Base-by-base conservation (phyloP, 37 sponge, comb jelly and placozoan genomes). In the Cladorhizidae sp. region DNA sequence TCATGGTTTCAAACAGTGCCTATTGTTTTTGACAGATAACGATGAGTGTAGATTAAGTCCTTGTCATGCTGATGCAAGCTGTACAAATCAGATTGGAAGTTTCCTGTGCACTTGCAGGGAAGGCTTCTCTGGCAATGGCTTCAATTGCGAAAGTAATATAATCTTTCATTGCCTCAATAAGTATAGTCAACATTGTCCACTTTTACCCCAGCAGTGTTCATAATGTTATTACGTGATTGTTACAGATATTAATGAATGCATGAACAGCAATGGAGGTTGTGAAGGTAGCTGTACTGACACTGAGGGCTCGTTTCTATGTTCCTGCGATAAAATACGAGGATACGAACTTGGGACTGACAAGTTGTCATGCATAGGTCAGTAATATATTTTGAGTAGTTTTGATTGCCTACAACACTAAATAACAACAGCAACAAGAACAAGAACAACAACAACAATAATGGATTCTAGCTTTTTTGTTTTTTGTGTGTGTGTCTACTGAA, bases 241-340 rank as follows among this genome's bases (percentile, higher is more conserved):
- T 62, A 1, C n/a, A 83, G 87, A 87, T 76, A 69, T 80, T 21
- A 35, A 80, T 57, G 87, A 87, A 51, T 87, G 87, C 37, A 8
- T 1, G 1, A 52, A 49, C 0, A 62, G 65, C 29, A 79, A 86
- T 79, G 86, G 86, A 57, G 75, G 74, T 11, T 86, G 86, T 79
- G 67, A 45, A 17, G 63, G 65, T 0, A 80, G 21, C 45, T 87
- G 87, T 69, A 65, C 40, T 49, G 80, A 87, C 64, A 80, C 76
- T 57, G 63, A 57, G 75, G 87, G 87, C 26, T 80, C 81, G 68
- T 87, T 65, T 67, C 14, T 14, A 8, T 78, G 79, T 29, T n/a
- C n/a, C 7, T 83, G 84, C 67, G n/a, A 37, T 23, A 23, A 20
- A 6, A 15, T 50, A 1, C 20, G 41, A 37, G 84, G 84, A 15